Evolutionary conservation across 2,113 vertebrate species (phyloP).

Genomic region (Oncorhynchus tshawytscha): DNA sequence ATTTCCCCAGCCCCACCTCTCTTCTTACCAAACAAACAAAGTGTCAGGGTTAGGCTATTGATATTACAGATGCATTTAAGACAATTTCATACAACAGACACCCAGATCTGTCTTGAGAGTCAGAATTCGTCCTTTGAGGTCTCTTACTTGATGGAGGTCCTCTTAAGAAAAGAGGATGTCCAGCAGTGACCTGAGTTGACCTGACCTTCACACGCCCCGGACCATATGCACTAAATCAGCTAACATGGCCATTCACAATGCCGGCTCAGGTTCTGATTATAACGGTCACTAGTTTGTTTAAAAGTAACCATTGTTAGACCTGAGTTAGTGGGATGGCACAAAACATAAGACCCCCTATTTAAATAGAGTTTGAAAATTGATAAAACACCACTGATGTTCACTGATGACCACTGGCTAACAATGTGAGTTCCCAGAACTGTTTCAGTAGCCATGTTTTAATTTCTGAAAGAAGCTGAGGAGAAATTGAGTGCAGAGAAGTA

Average conservation of each 20-base stretch:
- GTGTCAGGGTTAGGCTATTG: too few relatives aligned
- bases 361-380: neutral
- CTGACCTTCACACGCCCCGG: constrained; percentile 71
- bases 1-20: too few relatives aligned
- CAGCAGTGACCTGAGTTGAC: constrained; percentile 64
- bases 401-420: neutral
- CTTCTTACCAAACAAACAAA: too few relatives aligned
- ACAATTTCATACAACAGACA: neutral
- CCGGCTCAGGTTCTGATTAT: constrained; percentile 45
- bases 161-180: constrained; percentile 62
- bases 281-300: constrained; percentile 45
- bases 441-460: neutral
- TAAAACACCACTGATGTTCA: neutral
- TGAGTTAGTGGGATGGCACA: constrained; percentile 47
- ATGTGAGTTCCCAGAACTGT: neutral
- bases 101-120: neutral
- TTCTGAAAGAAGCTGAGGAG: constrained; percentile 8
- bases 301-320: constrained; percentile 55
- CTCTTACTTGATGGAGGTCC: neutral
- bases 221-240: constrained; percentile 70
- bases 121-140: neutral
- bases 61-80: neutral
- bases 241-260: constrained; percentile 51
- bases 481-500: neutral
- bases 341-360: constrained; percentile 41